Evolutionary conservation across 2,888 invertebrate genomes (phyloP), one percentile per base, ranked within the genome.

Genomic region (Acronicta leporina): DNA sequence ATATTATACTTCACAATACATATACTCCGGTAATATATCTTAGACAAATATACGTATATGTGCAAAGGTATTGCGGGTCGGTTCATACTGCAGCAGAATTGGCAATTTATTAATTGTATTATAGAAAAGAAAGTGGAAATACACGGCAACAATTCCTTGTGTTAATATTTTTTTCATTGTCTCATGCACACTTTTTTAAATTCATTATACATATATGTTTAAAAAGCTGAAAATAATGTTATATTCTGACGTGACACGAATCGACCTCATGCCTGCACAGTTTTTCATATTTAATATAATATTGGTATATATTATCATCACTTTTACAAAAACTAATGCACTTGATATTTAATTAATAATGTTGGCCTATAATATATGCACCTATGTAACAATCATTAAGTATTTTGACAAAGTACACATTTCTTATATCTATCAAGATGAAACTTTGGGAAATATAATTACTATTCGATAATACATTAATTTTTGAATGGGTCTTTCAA

Each of bases 321-420:
- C 69, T 73, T 68, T 69, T 68, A 68, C 49, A 41, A 49, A 35
- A 55, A 63, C 46, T 69, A 68, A 68, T 75, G 78, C 79, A 81
- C 73, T 60, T 61, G 49, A 72, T 67, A 68, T 55, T n/a, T n/a
- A n/a, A n/a, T n/a, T 54, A 70, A 61, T 64, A 61, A 60, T 68
- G 51, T 68, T 59, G 73, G 64, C 58, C 68, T 73, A 63, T 50
- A 53, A 63, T 53, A 41, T 44, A 63, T 56, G 77, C 81, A 82
- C 78, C 70, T 71, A 53, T 54, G 62, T 69, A 67, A 77, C 75
- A 78, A 79, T 73, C 78, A 74, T 61, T 78, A 68, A 46, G 44
- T 58, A 56, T 60, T 60, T 68, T 54, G 61, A 53, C 33, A 44
- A 48, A 59, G 15, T 42, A 47, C 41, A 56, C 59, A 7, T 0